Conservation (phyloP, 2,888 invertebrate genomes). For the Blomia tropicalis region DNA sequence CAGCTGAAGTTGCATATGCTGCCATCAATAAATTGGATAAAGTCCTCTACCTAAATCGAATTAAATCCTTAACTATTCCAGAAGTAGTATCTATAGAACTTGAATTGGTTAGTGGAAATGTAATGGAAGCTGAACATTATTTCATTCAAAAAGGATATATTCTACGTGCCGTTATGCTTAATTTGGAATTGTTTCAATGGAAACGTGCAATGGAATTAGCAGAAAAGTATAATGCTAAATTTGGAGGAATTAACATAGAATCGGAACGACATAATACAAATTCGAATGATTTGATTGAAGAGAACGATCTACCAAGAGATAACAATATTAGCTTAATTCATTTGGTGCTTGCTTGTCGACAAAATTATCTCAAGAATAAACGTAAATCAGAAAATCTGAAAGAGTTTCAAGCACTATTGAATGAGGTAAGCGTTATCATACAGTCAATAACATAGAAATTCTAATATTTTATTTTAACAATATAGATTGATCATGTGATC, state of each 20-base stretch:
- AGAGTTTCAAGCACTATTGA: neutral
- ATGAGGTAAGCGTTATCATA: neutral
- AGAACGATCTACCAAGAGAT: neutral
- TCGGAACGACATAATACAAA: neutral
- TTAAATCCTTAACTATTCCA: constrained; percentile 37
- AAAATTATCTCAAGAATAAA: constrained; percentile 2
- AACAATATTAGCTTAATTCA: neutral
- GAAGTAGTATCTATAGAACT: constrained; percentile 47
- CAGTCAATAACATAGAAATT: neutral
- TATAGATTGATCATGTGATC: neutral
- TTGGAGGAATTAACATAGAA: neutral
- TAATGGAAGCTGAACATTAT: constrained; percentile 53
- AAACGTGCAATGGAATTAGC: constrained; percentile 43
- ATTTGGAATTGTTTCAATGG: constrained; percentile 56
- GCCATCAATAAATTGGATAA: constrained; percentile 57
- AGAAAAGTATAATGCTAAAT: constrained; percentile 1
- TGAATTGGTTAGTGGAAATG: constrained; percentile 50
- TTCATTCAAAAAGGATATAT: constrained; percentile 43
- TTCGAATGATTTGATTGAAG: neutral
- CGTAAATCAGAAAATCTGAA: neutral
- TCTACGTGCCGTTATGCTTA: constrained; percentile 53
- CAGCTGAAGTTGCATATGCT: constrained; percentile 88
- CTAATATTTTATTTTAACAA: neutral
- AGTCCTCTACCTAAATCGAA: constrained; percentile 50
- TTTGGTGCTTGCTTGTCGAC: neutral